Percentiles rank a stretch among this genome's conserved stretches.
These are phyloP conservation scores for Epizoanthus illoricatus DNA, from an alignment of 92 coral and sea anemone genomes.

Conservation along the genomic window DNA sequence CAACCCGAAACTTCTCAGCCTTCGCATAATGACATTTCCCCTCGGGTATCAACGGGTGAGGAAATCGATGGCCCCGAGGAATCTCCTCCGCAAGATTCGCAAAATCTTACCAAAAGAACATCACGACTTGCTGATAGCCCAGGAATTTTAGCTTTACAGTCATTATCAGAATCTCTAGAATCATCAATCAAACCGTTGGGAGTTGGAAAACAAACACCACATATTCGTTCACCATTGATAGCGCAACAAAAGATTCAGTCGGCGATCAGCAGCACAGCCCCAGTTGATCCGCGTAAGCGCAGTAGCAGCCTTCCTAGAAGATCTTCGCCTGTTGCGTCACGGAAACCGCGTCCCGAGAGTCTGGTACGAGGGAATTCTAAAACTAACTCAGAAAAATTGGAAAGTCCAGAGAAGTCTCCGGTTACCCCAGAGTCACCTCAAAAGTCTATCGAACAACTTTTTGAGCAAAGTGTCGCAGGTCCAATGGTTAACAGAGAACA, in stretches of 20 bases:
- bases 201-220: conserved; percentile 69
- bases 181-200: conserved; percentile 43
- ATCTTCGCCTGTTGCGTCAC: conserved; percentile 85
- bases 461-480: conserved; percentile 18
- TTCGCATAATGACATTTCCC: not conserved
- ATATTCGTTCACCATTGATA: conserved; percentile 75
- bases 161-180: conserved; percentile 64
- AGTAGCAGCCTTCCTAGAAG: conserved; percentile 63
- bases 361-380: conserved; percentile 32
- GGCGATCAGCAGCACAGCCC: conserved; percentile 54
- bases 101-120: not conserved
- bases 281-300: conserved; percentile 58
- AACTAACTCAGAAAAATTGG: conserved; percentile 34
- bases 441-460: conserved; percentile 27
- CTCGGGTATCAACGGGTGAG: not conserved
- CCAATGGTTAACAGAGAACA: conserved; percentile 13
- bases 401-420: conserved; percentile 58
- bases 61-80: conserved; percentile 45
- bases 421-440: conserved; percentile 40
- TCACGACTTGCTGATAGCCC: conserved; percentile 30
- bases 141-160: conserved; percentile 51
- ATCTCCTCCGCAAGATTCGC: conserved; percentile 12
- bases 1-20: not conserved
- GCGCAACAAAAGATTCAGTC: conserved; percentile 73
- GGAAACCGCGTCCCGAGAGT: conserved; percentile 65